Evolutionary conservation across 2,888 invertebrate species (phyloP).

Genomic region (Aspidiotus destructor): DNA sequence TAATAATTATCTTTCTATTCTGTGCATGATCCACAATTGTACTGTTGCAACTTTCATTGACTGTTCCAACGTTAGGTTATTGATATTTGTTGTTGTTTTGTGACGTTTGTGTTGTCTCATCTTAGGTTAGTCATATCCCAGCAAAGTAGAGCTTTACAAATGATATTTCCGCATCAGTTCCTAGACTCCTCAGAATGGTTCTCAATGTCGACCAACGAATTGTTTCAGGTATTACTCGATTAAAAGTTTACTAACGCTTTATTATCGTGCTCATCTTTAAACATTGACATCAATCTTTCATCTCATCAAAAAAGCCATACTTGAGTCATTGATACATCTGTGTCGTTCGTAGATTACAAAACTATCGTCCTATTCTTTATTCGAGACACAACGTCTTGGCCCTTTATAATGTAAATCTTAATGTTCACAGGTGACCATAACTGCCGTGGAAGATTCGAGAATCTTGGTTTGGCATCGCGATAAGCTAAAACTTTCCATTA

Average conservation of each 20-base stretch:
- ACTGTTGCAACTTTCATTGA: not conserved
- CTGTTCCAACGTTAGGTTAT: not conserved
- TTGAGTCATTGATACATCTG: not conserved
- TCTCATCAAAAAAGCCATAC: not conserved
- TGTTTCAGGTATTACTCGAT: conserved; percentile 57
- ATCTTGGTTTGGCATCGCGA: conserved; percentile 77
- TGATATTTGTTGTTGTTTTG: conserved; percentile 3
- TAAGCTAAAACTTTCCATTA: conserved; percentile 73
- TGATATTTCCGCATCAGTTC: conserved; percentile 78
- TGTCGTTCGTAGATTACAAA: not conserved
- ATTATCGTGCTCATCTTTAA: not conserved
- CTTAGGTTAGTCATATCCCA: conserved; percentile 70
- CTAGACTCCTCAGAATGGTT: conserved; percentile 85
- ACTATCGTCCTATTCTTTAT: too few species aligned
- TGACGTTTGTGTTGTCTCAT: not conserved
- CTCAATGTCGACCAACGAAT: conserved; percentile 75
- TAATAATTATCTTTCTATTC: not conserved
- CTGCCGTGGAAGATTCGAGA: conserved; percentile 75
- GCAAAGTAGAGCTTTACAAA: conserved; percentile 71
- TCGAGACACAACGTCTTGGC: too few species aligned
- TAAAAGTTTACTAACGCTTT: not conserved
- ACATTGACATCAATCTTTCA: too few species aligned
- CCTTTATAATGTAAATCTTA: too few species aligned
- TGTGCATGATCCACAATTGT: not conserved
- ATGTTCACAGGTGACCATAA: conserved; percentile 60